Conservation (phyloP, 1,140 invertebrate genomes). For the Drosophila sturtevanti region DNA sequence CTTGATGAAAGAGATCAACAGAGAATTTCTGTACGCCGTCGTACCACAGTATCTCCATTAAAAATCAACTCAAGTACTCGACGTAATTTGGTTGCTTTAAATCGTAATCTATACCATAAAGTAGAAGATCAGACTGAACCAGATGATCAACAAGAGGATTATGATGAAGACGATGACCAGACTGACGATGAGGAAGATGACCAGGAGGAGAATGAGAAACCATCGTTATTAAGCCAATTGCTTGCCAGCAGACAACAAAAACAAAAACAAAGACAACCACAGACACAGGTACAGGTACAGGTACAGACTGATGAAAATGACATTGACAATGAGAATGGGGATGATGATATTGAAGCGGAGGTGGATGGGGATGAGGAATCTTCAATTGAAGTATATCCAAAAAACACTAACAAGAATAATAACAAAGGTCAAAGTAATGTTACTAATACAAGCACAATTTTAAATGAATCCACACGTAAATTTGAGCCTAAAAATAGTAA, state of each 20-base stretch:
- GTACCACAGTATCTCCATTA: slow-evolving; percentile 38
- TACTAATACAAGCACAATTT: slow-evolving; percentile 38
- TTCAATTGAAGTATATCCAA: slow-evolving; percentile 46
- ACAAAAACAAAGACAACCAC: slow-evolving; percentile 13
- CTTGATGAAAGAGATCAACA: slow-evolving; percentile 1
- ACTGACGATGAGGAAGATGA: slow-evolving; percentile 33
- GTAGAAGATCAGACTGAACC: slow-evolving; percentile 21
- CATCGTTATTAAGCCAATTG: slow-evolving; percentile 42
- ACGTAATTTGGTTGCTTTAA: slow-evolving; percentile 54
- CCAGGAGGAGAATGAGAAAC: slow-evolving; percentile 17
- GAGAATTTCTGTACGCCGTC: slow-evolving; percentile 26
- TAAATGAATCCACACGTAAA: slow-evolving; percentile 51
- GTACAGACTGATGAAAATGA: slow-evolving; percentile 6
- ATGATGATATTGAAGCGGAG: slow-evolving; percentile 20
- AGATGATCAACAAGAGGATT: slow-evolving; percentile 22
- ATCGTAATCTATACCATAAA: slow-evolving; percentile 57
- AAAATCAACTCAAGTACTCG: slow-evolving; percentile 42
- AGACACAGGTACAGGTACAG: slow-evolving; percentile 10
- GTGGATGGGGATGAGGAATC: slow-evolving; percentile 27
- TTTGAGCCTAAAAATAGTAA: slow-evolving; percentile 63
- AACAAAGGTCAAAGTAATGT: slow-evolving; percentile 21
- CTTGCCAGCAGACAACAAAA: slow-evolving; percentile 60
- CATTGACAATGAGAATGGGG: slow-evolving; percentile 20
- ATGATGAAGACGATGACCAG: slow-evolving; percentile 36
- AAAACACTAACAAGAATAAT: slow-evolving; percentile 31